Base-by-base conservation (phyloP, 2,113 vertebrate genomes). In the Lampris incognitus region DNA sequence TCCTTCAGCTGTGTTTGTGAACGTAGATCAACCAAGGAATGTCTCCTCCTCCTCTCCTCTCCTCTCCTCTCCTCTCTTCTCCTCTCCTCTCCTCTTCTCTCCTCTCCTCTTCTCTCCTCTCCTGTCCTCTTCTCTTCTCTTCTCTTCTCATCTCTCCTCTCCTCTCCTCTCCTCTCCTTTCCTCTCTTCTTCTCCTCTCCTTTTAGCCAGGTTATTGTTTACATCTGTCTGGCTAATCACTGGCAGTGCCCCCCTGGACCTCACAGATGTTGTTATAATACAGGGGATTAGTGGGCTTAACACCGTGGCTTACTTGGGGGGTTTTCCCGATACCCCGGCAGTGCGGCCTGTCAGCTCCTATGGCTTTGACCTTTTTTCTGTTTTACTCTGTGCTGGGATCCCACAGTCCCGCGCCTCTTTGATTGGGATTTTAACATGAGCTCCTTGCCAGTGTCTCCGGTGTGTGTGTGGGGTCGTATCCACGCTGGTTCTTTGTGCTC, bases 261-360 rank as follows among this genome's bases (percentile, higher is more conserved):
- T 82, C 90, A 92, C 88, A 93, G 90, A 92, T 93, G 90, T 91
- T 91, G 83, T 82, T 87, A 88, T 93, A 91, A 93, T 91, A 79
- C 87, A 36, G 84, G 79, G 91, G 91, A 92, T 93, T 91, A 91
- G 74, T 67, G 36, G 85, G 81, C 73, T 93, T 92, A 92, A 92
- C 89, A 89, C 90, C 82, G 50, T 6, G 84, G 81, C 84, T 88
- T 90, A 90, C 91, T 90, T 86, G 71, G 88, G 72, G 79, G 81
- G 82, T 86, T 89, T 84, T 82, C 87, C 85, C 78, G 54, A 75
- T 82, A 84, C 84, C 76, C 68, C 61, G 71, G 61, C 65, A 74
- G 78, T 6, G 66, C 70, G 84, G 82, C 88, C 67, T 41, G 36
- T 79, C 79, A 82, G 86, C 71, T 82, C 58, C 73, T 89, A 83